These are phyloP conservation scores for Kryphioiulus occultus DNA, from an alignment of 2,888 invertebrate species.

Conservation along the genomic window DNA sequence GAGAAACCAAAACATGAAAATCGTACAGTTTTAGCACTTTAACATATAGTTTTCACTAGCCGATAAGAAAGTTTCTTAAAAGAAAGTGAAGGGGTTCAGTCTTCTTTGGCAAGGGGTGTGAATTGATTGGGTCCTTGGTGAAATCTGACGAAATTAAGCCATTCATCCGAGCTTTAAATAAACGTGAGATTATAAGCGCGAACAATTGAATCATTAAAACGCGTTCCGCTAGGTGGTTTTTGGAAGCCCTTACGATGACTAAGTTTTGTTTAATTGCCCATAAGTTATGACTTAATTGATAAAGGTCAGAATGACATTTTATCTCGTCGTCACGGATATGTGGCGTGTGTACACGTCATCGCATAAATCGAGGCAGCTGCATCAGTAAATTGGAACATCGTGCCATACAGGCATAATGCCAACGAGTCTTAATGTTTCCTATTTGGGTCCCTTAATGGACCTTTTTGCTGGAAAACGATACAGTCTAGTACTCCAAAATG, in stretches of 20 bases:
- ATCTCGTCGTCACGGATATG: conserved; percentile 18
- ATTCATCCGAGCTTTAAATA: conserved; percentile 12
- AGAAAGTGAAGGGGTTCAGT: not conserved
- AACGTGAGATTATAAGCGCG: not conserved
- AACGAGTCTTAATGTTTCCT: not conserved
- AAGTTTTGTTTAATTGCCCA: conserved; percentile 49
- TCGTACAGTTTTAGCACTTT: not conserved
- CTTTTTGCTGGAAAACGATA: conserved; percentile 1
- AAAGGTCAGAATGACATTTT: conserved; percentile 43
- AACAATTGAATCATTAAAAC: conserved; percentile 31
- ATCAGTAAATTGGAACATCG: conserved; percentile 24
- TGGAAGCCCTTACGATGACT: conserved; percentile 44
- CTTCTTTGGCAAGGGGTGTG: not conserved
- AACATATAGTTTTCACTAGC: not conserved
- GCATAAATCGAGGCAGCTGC: conserved; percentile 41
- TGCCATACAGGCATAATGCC: conserved; percentile 9
- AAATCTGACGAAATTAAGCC: not conserved
- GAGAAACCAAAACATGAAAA: no score
- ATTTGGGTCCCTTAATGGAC: conserved; percentile 28
- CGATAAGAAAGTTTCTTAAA: not conserved
- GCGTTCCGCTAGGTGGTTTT: not conserved
- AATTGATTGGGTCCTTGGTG: not conserved
- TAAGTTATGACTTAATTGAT: conserved; percentile 47
- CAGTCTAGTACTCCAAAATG: conserved; percentile 26
- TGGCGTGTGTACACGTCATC: conserved; percentile 23